phyloP scores from a whole-genome alignment of 2,888 invertebrate species.

The Oligia latruncula region DNA sequence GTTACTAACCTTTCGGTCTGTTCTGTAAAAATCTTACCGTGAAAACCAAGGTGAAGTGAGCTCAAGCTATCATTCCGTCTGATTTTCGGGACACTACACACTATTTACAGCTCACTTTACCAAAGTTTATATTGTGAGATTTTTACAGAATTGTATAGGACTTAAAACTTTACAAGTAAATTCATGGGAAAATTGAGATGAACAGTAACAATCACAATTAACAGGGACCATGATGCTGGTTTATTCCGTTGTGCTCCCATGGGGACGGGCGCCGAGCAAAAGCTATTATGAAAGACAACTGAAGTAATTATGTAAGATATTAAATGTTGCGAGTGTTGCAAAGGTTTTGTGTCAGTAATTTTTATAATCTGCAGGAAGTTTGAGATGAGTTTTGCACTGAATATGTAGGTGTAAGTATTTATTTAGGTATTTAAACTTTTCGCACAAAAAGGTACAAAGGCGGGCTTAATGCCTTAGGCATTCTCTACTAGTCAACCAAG shows the following conservation, averaged over 20 bases:
- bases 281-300: constrained; percentile 62
- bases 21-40: background rate
- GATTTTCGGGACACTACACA: background rate
- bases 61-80: background rate
- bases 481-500: no score
- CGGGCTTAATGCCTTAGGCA: no score
- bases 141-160: background rate
- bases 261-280: constrained; percentile 45
- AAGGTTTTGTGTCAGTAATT: constrained; percentile 48
- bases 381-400: constrained; percentile 34
- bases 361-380: constrained; percentile 36
- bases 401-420: constrained; percentile 2
- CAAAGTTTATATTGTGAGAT: no score
- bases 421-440: no score
- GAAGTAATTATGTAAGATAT: constrained; percentile 60
- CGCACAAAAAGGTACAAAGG: no score
- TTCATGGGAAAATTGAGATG: constrained; percentile 18
- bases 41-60: background rate
- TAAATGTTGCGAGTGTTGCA: constrained; percentile 56
- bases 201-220: constrained; percentile 42
- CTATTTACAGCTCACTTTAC: background rate
- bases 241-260: constrained; percentile 30
- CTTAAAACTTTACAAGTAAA: constrained; percentile 12
- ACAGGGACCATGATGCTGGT: constrained; percentile 14
- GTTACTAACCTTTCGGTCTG: background rate